phyloP scores from a whole-genome alignment of 2,113 vertebrate genomes.

The Zosterops hypoxanthus region DNA sequence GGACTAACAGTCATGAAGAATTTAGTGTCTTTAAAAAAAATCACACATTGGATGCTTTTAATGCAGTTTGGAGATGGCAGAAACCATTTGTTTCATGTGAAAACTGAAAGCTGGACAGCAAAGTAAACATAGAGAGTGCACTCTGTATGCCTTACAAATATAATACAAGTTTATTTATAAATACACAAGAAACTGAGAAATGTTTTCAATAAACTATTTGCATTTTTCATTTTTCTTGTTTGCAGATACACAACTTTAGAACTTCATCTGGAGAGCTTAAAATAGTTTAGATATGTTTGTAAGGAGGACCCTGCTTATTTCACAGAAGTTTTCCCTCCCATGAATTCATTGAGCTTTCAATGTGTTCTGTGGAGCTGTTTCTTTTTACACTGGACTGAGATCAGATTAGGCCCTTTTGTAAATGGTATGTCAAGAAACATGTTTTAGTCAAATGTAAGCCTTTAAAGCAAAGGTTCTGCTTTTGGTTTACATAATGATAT shows the following conservation, averaged over 20 bases:
- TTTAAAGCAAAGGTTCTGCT: conserved; percentile 27
- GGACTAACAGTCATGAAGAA: neutral
- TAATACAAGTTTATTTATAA: neutral
- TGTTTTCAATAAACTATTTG: neutral
- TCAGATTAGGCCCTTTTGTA: neutral
- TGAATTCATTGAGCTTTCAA: neutral
- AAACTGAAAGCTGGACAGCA: neutral
- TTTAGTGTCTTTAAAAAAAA: neutral
- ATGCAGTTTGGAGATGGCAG: neutral
- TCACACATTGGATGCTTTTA: neutral
- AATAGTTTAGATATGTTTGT: neutral
- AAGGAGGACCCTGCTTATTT: neutral
- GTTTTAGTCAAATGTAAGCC: conserved; percentile 15
- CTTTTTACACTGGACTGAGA: neutral
- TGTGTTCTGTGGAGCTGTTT: neutral
- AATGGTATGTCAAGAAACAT: neutral
- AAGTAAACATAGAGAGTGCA: neutral
- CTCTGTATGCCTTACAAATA: neutral
- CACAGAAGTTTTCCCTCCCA: neutral
- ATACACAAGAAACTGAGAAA: neutral
- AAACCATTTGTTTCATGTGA: neutral
- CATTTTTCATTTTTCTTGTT: neutral
- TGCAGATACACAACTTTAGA: neutral
- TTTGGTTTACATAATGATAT: conserved; percentile 54
- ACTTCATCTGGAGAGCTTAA: neutral